Evolutionary conservation across 2,888 invertebrate genomes (phyloP).

Genomic region (Calameuta idolon): DNA sequence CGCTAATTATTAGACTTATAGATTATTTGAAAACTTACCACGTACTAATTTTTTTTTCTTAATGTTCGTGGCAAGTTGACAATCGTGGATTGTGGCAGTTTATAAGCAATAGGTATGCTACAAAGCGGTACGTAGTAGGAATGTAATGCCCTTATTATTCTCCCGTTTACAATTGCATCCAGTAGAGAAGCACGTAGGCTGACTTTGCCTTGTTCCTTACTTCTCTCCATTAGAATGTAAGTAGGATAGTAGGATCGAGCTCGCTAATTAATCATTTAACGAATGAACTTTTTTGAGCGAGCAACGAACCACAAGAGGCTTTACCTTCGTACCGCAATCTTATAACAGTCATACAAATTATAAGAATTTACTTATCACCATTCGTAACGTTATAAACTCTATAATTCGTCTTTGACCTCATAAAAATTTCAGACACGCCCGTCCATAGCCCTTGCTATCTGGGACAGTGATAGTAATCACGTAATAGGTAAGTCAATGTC

Average conservation of each 20-base stretch:
- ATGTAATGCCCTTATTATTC: constrained; percentile 31
- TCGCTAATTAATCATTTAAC: background rate
- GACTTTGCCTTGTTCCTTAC: background rate
- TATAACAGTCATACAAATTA: constrained; percentile 9
- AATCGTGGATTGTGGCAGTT: constrained; percentile 47
- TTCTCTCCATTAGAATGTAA: background rate
- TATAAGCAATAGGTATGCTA: constrained; percentile 41
- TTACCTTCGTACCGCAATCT: constrained; percentile 31
- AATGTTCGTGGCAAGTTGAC: constrained; percentile 26
- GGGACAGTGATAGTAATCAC: constrained; percentile 30
- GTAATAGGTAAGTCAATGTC: constrained; percentile 19
- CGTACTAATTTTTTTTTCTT: background rate
- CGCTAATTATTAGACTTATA: constrained; percentile 45
- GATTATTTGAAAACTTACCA: constrained; percentile 33
- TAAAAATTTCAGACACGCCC: constrained; percentile 45
- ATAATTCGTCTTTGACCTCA: constrained; percentile 39
- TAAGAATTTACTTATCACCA: constrained; percentile 36
- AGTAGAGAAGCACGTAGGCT: background rate
- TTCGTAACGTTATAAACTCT: constrained; percentile 50
- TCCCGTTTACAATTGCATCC: background rate
- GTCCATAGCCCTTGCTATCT: constrained; percentile 54
- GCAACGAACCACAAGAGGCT: constrained; percentile 13
- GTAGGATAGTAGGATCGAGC: background rate
- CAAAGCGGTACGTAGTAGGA: constrained; percentile 39
- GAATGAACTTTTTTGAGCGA: background rate